Evolutionary conservation across 2,113 vertebrate genomes (phyloP).

Genomic region (Sylvietta virens): DNA sequence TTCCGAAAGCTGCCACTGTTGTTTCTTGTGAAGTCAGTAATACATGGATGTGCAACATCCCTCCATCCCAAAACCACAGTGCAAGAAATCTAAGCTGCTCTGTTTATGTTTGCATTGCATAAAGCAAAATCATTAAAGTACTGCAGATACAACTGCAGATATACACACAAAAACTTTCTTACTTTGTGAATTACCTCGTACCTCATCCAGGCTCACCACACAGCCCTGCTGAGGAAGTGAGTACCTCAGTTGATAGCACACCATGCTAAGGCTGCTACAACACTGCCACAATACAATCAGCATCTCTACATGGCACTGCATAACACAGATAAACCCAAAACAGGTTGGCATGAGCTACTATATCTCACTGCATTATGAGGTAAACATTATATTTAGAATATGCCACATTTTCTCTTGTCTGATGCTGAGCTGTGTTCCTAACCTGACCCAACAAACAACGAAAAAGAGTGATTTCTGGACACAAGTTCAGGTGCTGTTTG

Average conservation of each 20-base stretch:
- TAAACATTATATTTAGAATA: background rate
- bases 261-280: background rate
- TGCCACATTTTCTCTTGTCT: background rate
- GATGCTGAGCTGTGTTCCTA: background rate
- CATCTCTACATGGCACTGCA: background rate
- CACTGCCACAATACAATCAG: background rate
- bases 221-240: background rate
- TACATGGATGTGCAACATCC: fast-evolving
- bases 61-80: background rate
- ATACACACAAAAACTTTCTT: background rate
- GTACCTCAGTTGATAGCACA: background rate
- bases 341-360: background rate
- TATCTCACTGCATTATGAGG: background rate
- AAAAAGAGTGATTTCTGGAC: background rate
- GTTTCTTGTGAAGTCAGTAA: background rate
- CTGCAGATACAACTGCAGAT: background rate
- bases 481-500: background rate
- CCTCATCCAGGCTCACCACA: background rate
- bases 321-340: background rate
- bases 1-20: background rate
- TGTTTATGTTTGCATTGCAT: background rate
- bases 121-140: background rate
- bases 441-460: background rate
- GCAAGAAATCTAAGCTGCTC: background rate
- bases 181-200: background rate